Evolutionary conservation across 2,888 invertebrate species (phyloP).

Genomic region (Isotomurus palustris): DNA sequence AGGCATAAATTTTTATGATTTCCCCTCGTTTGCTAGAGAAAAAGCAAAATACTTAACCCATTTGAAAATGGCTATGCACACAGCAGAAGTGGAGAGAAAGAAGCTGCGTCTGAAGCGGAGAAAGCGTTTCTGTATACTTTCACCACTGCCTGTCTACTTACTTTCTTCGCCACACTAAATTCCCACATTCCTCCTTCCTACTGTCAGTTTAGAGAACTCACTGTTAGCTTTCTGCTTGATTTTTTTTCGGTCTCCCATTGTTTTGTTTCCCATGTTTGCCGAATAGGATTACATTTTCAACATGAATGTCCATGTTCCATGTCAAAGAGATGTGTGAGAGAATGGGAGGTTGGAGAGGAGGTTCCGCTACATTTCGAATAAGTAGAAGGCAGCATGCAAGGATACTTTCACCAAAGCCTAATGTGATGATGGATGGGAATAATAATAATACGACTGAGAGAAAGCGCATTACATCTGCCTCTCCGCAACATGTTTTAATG

Average conservation of each 20-base stretch:
- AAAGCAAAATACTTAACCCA: conserved; percentile 14
- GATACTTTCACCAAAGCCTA: not conserved
- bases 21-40: conserved; percentile 3
- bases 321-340: not conserved
- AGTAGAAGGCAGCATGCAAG: conserved; percentile 1
- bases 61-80: conserved; percentile 4
- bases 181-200: too few species aligned
- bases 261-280: too few species aligned
- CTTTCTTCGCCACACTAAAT: not conserved
- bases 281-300: not conserved
- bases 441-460: too few species aligned
- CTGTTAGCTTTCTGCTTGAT: too few species aligned
- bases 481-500: too few species aligned
- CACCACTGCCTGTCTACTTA: too few species aligned
- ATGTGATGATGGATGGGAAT: conserved; percentile 4
- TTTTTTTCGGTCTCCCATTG: too few species aligned
- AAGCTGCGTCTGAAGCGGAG: too few species aligned
- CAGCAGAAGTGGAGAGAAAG: not conserved
- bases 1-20: conserved; percentile 12
- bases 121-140: too few species aligned
- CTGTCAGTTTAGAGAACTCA: too few species aligned
- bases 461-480: too few species aligned
- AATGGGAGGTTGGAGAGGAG: not conserved
- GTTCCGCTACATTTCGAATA: not conserved
- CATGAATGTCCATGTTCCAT: not conserved